Conservation (phyloP, 2,797 vertebrate species). For the Pelochelys cantorii region DNA sequence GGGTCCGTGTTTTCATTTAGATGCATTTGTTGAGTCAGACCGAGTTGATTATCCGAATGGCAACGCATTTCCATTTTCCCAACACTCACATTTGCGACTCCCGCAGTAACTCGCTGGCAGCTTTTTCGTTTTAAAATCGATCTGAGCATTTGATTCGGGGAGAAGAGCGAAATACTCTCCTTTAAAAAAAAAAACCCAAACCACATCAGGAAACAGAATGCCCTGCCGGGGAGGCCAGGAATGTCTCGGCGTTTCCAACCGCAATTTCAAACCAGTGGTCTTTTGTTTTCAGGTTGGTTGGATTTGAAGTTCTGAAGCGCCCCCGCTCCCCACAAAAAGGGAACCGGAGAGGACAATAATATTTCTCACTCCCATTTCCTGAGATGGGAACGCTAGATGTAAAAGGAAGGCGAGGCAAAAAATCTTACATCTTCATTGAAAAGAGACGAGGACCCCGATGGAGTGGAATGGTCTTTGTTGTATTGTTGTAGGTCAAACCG, state of each 20-base stretch:
- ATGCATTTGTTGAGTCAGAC: conserved; percentile 10
- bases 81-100: not conserved
- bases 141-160: not conserved
- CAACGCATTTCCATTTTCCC: conserved; percentile 20
- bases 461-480: not conserved
- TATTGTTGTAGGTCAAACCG: not conserved
- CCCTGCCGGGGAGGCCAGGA: not conserved
- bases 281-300: not conserved
- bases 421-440: not conserved
- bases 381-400: fast-evolving
- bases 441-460: not conserved
- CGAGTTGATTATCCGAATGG: not conserved
- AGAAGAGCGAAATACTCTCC: too few species aligned
- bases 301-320: not conserved
- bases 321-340: not conserved
- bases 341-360: fast-evolving
- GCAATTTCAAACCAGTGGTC: not conserved
- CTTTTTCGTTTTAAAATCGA: not conserved
- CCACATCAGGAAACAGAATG: not conserved
- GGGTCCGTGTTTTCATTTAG: not conserved
- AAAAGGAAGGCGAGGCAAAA: fast-evolving
- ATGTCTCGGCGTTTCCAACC: not conserved
- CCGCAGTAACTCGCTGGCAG: not conserved
- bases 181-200: too few species aligned
- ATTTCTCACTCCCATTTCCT: not conserved